Evolutionary conservation across 2,888 invertebrate species (phyloP), one percentile per base, ranked within the genome.

Genomic region (Eledone cirrhosa): DNA sequence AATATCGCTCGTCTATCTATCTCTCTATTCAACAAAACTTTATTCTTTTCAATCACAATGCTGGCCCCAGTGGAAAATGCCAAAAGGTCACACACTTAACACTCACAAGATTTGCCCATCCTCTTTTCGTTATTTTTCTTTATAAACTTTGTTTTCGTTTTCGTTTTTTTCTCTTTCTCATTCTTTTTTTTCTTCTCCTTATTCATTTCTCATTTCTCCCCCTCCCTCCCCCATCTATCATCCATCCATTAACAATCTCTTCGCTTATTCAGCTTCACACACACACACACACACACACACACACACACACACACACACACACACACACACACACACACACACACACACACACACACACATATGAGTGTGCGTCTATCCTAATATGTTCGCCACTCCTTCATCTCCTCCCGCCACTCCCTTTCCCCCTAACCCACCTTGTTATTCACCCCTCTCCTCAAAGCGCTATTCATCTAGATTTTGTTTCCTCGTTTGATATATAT

Each of bases 301-400:
- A n/a, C n/a, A 2, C n/a, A 1, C n/a, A 53, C n/a, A 53, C n/a
- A 5, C n/a, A n/a, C 13, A 19, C 19, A 53, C 19, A 53, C 19
- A 53, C 53, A 53, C n/a, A 53, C 2, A 53, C n/a, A 4, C n/a
- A 53, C n/a, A 53, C n/a, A 53, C n/a, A 53, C n/a, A 53, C n/a
- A 53, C n/a, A 53, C n/a, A 53, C n/a, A 53, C n/a, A 53, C n/a
- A 53, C n/a, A 53, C n/a, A 53, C n/a, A 53, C n/a, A 53, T 53
- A 53, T 53, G n/a, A 3, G n/a, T 53, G n/a, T 53, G n/a, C n/a
- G n/a, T 53, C 19, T 5, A 53, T 53, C 19, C 13, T 19, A 16
- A 53, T 53, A 53, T 53, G 19, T 53, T n/a, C n/a, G n/a, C n/a
- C n/a, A n/a, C n/a, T n/a, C n/a, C n/a, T n/a, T n/a, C n/a, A n/a